Evolutionary conservation across 1,140 invertebrate species (phyloP).

Genomic region (Macrotrachela quadricornifera): DNA sequence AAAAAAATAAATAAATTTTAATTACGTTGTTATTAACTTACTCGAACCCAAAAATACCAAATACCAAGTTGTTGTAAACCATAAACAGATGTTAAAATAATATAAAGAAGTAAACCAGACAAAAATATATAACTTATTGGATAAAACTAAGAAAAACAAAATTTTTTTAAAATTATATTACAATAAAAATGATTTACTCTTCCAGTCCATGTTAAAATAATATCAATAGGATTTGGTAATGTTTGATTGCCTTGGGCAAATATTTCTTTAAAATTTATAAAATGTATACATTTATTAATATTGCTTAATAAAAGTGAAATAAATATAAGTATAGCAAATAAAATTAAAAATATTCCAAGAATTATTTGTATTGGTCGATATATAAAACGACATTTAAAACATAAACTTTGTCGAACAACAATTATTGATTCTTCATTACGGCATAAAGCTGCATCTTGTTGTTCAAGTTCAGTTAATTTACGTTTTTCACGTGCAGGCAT

Average conservation of each 20-base stretch:
- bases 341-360: constrained; percentile 21
- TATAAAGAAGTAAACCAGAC: constrained; percentile 22
- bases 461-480: constrained; percentile 7
- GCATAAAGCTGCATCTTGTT: constrained; percentile 18
- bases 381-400: constrained; percentile 19
- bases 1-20: neutral
- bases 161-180: neutral
- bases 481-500: constrained; percentile 15
- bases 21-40: constrained; percentile 12
- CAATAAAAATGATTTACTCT: constrained; percentile 13
- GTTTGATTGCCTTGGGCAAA: constrained; percentile 24
- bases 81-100: constrained; percentile 32
- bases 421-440: constrained; percentile 19
- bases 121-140: constrained; percentile 33
- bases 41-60: constrained; percentile 30
- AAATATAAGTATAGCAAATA: constrained; percentile 25
- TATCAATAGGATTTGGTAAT: constrained; percentile 30
- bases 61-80: constrained; percentile 30
- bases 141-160: constrained; percentile 19
- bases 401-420: constrained; percentile 15
- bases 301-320: constrained; percentile 12
- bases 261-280: constrained; percentile 25
- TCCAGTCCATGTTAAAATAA: constrained; percentile 25
- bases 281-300: constrained; percentile 32
- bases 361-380: constrained; percentile 28